A percentile compares a stretch with the other conserved stretches of the same genome.
Conservation (phyloP, 2,888 invertebrate species). For the Rhodophaea formosa region DNA sequence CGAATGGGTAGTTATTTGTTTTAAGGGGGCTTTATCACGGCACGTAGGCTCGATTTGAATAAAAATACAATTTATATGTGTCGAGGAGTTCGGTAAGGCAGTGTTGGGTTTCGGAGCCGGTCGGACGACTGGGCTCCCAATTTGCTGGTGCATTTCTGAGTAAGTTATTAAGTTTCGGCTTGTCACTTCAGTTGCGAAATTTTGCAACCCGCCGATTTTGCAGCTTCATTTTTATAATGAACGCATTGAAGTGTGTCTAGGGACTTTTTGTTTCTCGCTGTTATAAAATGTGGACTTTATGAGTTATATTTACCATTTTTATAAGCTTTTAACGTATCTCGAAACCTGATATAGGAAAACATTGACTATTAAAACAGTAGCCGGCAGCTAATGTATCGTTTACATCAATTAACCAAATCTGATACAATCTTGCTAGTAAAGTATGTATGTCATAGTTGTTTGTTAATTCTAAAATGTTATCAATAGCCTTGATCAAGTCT, state of each 20-base stretch:
- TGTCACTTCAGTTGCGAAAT: slow-evolving; percentile 78
- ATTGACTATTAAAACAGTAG: slow-evolving; percentile 6
- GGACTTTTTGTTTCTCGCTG: slow-evolving; percentile 18
- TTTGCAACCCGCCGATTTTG: slow-evolving; percentile 57
- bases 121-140: slow-evolving; percentile 70
- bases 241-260: slow-evolving; percentile 27
- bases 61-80: slow-evolving; percentile 81
- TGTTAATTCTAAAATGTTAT: background rate
- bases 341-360: slow-evolving; percentile 4
- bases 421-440: background rate
- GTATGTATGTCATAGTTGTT: background rate
- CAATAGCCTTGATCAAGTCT: background rate
- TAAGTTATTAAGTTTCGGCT: slow-evolving; percentile 81
- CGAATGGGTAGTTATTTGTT: slow-evolving; percentile 73
- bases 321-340: slow-evolving; percentile 8
- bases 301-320: slow-evolving; percentile 8
- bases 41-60: slow-evolving; percentile 79
- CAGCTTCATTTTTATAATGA: slow-evolving; percentile 36
- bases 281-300: background rate
- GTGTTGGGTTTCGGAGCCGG: slow-evolving; percentile 77
- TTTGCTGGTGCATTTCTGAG: slow-evolving; percentile 78
- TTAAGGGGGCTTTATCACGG: slow-evolving; percentile 73
- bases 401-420: slow-evolving; percentile 6
- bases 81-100: slow-evolving; percentile 68
- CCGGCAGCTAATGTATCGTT: slow-evolving; percentile 3